These are phyloP conservation scores for Paracentrotus lividus DNA, from an alignment of 53 echinoderm and acorn worm species.

Conservation along the genomic window DNA sequence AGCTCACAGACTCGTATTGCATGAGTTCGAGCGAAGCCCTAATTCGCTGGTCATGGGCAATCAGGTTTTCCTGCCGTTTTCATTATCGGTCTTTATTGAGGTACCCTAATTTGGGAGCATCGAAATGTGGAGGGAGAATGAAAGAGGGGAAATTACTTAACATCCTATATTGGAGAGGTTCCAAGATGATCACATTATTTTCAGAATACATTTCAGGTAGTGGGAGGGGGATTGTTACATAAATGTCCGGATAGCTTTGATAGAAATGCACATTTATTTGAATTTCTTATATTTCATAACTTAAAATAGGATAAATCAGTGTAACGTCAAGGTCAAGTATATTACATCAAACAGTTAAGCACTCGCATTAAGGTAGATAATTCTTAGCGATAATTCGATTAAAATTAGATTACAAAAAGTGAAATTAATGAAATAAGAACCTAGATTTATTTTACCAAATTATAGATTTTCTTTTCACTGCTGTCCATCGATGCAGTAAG, in stretches of 20 bases:
- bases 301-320: too few species aligned
- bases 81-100: slow-evolving; percentile 27
- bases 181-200: background rate
- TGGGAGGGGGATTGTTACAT: background rate
- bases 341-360: too few species aligned
- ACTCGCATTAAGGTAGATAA: too few species aligned
- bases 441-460: too few species aligned
- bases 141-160: slow-evolving; percentile 23
- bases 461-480: background rate
- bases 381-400: too few species aligned
- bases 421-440: too few species aligned
- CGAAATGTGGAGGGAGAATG: slow-evolving; percentile 11
- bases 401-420: too few species aligned
- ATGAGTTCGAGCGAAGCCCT: background rate
- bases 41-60: slow-evolving; percentile 25
- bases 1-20: background rate
- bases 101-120: background rate
- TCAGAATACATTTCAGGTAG: background rate
- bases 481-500: background rate
- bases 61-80: background rate
- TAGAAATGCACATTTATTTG: too few species aligned
- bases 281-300: too few species aligned
- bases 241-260: background rate
- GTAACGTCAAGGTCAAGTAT: too few species aligned
- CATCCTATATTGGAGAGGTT: background rate